Conservation (phyloP, 2,888 invertebrate genomes). For the Chymomyza procnemis region DNA sequence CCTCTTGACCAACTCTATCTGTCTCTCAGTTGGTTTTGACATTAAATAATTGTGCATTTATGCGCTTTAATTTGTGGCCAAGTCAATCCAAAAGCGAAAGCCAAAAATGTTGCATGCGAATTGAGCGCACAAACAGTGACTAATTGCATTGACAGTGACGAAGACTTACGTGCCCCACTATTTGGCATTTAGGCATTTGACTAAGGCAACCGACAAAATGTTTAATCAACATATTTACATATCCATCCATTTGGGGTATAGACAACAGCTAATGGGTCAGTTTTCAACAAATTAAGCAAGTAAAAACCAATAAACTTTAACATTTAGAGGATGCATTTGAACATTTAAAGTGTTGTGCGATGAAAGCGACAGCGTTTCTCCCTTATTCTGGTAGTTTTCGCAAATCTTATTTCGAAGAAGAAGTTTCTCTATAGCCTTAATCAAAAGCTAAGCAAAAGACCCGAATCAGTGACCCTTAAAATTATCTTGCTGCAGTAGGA, state of each 20-base stretch:
- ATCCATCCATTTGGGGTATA: not conserved
- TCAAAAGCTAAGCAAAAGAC: too few relatives aligned
- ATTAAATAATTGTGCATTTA: constrained; percentile 74
- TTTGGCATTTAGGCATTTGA: not conserved
- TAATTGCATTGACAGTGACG: constrained; percentile 50
- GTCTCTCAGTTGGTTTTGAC: constrained; percentile 25
- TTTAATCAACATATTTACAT: not conserved
- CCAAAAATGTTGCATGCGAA: constrained; percentile 26
- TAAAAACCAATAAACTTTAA: too few relatives aligned
- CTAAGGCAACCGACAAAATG: not conserved
- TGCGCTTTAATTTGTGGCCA: constrained; percentile 74
- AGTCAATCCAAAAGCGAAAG: constrained; percentile 23
- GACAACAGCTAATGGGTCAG: not conserved
- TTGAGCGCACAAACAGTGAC: constrained; percentile 59
- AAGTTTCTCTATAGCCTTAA: too few relatives aligned
- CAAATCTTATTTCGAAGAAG: too few relatives aligned
- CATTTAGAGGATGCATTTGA: too few relatives aligned
- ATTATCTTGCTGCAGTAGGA: too few relatives aligned
- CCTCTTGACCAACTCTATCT: constrained; percentile 23
- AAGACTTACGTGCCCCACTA: constrained; percentile 1
- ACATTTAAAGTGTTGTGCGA: too few relatives aligned
- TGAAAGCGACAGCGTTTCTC: too few relatives aligned
- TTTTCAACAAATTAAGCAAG: not conserved
- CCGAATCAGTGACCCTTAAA: too few relatives aligned
- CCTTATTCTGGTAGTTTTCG: too few relatives aligned